Conservation (phyloP, 2,113 vertebrate species). For the Actenoides hombroni region DNA sequence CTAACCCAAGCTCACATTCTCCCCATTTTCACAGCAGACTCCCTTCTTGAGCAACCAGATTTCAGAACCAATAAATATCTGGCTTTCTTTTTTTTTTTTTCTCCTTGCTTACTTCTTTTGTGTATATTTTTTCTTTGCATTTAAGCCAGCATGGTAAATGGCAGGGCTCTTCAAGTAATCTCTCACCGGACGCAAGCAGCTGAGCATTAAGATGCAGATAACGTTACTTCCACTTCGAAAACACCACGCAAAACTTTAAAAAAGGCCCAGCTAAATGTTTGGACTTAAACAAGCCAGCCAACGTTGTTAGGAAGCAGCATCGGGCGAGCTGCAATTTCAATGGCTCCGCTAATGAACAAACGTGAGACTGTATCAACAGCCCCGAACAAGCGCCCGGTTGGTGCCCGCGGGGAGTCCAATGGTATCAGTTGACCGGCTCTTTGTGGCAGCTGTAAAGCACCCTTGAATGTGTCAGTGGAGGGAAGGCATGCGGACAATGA, state of each 20-base stretch:
- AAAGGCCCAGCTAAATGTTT: slow-evolving; percentile 69
- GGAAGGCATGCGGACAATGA: slow-evolving; percentile 65
- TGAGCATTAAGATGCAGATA: slow-evolving; percentile 72
- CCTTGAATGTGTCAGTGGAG: slow-evolving; percentile 70
- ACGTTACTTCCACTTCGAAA: slow-evolving; percentile 67
- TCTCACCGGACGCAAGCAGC: slow-evolving; percentile 58
- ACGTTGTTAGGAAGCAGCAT: slow-evolving; percentile 43
- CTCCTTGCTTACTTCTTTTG: slow-evolving; percentile 47
- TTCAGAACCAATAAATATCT: slow-evolving; percentile 72
- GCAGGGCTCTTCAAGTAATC: slow-evolving; percentile 65
- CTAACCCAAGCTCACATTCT: slow-evolving; percentile 63
- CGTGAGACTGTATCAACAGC: slow-evolving; percentile 68
- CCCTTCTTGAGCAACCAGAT: slow-evolving; percentile 70
- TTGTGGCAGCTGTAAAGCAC: slow-evolving; percentile 69
- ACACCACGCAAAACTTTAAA: slow-evolving; percentile 59
- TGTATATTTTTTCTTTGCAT: slow-evolving; percentile 30
- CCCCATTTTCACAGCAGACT: neutral
- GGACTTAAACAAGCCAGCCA: slow-evolving; percentile 66
- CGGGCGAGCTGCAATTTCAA: slow-evolving; percentile 59
- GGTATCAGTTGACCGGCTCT: slow-evolving; percentile 74
- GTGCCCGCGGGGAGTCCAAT: slow-evolving; percentile 67
- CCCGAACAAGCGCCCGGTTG: slow-evolving; percentile 43
- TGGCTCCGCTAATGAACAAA: slow-evolving; percentile 69
- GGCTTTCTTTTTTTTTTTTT: neutral
- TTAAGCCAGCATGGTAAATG: slow-evolving; percentile 43